Evolutionary conservation across 2,113 vertebrate genomes (phyloP), one percentile per base, ranked within the genome.

Genomic region (Eleginops maclovinus): DNA sequence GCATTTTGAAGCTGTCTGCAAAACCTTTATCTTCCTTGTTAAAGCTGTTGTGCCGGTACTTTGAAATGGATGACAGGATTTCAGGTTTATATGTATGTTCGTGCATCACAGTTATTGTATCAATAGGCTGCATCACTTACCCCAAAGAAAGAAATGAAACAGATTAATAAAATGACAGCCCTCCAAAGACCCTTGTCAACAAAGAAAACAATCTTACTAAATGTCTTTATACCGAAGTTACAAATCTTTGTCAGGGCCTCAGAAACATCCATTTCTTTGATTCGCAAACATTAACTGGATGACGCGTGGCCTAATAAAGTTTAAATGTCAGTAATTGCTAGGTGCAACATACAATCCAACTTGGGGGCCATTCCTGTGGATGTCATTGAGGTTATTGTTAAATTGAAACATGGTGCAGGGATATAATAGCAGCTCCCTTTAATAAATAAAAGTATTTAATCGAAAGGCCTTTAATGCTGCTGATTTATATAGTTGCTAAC

Each of bases 1-100:
- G 36, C 11, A 1, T 10, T 72, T 61, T 66, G 14, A 82, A 54
- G 28, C n/a, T 60, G 26, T 64, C 11, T 79, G 16, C 47, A 74
- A 65, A 70, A 24, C 19, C 19, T 9, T 62, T 21, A 41, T 17
- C 0, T 36, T 73, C 55, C 28, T 53, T 60, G n/a, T n/a, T n/a
- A 21, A 67, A 84, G 21, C 40, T 54, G 9, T 19, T 13, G 46
- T 17, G 4, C 11, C 60, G 58, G 14, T 46, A 54, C 7, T 77
- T 54, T 75, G 49, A 36, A 31, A 53, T 55, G 22, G 4, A 55
- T 55, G n/a, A 24, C 28, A 68, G 28, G 9, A 51, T 41, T 19
- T 59, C 3, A n/a, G 6, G 22, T 43, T 66, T 0, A 63, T 63
- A 56, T 78, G 8, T 54, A 21, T 55, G 17, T 64, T 19, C 15